A percentile compares a stretch with the other conserved stretches of the same genome.
Evolutionary conservation across 2,113 vertebrate species (phyloP).

Genomic region (Thomomys bottae): DNA sequence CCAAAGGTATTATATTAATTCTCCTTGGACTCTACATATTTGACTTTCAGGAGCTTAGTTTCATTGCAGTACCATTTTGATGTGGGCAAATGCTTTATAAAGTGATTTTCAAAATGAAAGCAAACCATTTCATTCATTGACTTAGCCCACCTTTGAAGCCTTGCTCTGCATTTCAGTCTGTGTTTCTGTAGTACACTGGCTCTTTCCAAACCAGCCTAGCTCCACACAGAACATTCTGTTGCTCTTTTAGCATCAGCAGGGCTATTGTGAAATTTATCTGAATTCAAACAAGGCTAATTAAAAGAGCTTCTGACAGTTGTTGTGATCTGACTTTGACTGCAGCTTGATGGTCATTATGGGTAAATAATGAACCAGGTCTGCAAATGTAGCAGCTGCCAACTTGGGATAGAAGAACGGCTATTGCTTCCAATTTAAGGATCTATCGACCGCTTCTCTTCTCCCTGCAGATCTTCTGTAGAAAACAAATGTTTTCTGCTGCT

Average conservation of each 20-base stretch:
- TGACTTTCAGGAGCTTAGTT: conserved; percentile 25
- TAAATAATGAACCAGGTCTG: conserved; percentile 94
- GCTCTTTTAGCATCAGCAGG: conserved; percentile 88
- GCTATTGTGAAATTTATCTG: conserved; percentile 93
- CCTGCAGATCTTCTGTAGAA: conserved; percentile 89
- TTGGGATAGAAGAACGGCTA: conserved; percentile 88
- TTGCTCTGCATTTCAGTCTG: not conserved
- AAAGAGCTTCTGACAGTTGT: conserved; percentile 93
- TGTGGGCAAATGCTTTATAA: conserved; percentile 32
- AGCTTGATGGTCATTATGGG: conserved; percentile 95
- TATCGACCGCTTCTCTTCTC: conserved; percentile 90
- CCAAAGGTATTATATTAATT: not conserved
- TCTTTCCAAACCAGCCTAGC: conserved; percentile 72
- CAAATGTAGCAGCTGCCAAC: conserved; percentile 92
- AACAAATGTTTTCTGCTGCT: conserved; percentile 89
- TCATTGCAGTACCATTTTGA: not conserved
- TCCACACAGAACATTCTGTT: conserved; percentile 82
- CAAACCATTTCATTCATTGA: conserved; percentile 26
- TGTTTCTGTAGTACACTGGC: conserved; percentile 58
- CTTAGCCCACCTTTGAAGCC: not conserved
- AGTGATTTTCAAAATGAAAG: conserved; percentile 67
- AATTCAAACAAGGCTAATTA: conserved; percentile 94
- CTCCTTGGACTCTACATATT: not conserved
- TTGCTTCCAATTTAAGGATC: conserved; percentile 93
- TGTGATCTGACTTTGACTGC: conserved; percentile 93